Conservation (phyloP, 2,888 invertebrate genomes). For the Ptycholaimellus sp. region DNA sequence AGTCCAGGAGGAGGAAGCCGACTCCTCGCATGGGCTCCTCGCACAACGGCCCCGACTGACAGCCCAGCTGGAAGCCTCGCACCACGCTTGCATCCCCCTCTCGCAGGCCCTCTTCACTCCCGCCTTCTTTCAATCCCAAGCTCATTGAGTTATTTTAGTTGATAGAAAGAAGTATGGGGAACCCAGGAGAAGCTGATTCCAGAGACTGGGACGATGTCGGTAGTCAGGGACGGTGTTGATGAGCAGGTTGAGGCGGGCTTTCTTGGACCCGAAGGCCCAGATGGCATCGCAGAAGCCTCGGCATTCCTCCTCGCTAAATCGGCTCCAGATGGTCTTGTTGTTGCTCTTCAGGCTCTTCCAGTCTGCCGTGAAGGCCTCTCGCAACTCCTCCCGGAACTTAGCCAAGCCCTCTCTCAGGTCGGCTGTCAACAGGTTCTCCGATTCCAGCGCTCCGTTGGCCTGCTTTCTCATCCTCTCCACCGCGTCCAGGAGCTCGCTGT, state of each 20-base stretch:
- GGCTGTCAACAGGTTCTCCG: too few species aligned
- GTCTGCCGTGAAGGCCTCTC: neutral
- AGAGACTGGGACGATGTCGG: constrained; percentile 27
- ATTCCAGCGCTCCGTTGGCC: too few species aligned
- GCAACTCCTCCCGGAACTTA: constrained; percentile 1
- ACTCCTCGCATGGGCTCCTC: constrained; percentile 88
- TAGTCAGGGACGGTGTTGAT: constrained; percentile 53
- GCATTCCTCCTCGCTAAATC: neutral
- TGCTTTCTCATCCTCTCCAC: too few species aligned
- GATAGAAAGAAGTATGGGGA: constrained; percentile 13
- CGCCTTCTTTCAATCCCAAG: constrained; percentile 1
- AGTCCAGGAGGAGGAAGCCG: constrained; percentile 60
- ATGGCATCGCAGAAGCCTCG: constrained; percentile 39
- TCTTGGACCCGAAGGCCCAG: constrained; percentile 72
- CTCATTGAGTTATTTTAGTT: constrained; percentile 14
- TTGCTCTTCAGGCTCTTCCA: neutral
- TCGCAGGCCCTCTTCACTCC: constrained; percentile 9
- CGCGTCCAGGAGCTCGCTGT: too few species aligned
- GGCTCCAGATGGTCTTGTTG: neutral
- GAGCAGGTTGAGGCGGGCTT: constrained; percentile 65
- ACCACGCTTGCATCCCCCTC: constrained; percentile 44
- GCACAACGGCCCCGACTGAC: constrained; percentile 64
- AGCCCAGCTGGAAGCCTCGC: constrained; percentile 47
- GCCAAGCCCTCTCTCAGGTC: neutral
- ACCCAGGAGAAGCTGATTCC: constrained; percentile 12